Conservation (phyloP, 2,797 vertebrate species). For the Peromyscus aztecus region DNA sequence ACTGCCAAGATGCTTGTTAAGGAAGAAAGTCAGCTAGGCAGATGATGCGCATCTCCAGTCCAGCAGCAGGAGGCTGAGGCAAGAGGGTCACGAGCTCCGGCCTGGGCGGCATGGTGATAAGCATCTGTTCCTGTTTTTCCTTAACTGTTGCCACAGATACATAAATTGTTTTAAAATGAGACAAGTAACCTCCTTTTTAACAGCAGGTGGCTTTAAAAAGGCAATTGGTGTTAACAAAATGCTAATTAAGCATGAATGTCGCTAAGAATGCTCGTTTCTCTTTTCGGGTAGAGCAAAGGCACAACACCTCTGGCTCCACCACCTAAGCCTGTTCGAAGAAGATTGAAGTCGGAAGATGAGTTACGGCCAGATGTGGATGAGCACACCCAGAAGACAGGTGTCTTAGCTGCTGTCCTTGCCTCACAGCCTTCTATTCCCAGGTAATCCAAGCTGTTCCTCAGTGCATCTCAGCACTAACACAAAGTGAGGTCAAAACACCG, state of each 20-base stretch:
- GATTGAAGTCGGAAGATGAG: conserved; percentile 99
- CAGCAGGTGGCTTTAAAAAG: conserved; percentile 46
- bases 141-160: background rate
- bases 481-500: background rate
- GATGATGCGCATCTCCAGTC: background rate
- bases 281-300: conserved; percentile 91
- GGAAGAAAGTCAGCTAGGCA: background rate
- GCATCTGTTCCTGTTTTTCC: background rate
- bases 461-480: conserved; percentile 48
- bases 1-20: background rate
- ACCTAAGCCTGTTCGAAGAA: conserved; percentile 96
- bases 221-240: background rate
- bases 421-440: conserved; percentile 97
- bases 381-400: conserved; percentile 93
- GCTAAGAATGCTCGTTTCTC: conserved; percentile 15
- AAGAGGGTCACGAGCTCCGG: background rate
- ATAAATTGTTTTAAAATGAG: conserved; percentile 27
- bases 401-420: conserved; percentile 94
- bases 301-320: conserved; percentile 96
- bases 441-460: conserved; percentile 87
- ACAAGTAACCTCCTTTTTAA: conserved; percentile 19
- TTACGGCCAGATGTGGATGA: conserved; percentile 96
- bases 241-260: background rate
- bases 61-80: background rate
- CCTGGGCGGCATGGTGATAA: background rate